phyloP scores from a whole-genome alignment of 2,797 vertebrate genomes.

The Helicolenus hilgendorfi region DNA sequence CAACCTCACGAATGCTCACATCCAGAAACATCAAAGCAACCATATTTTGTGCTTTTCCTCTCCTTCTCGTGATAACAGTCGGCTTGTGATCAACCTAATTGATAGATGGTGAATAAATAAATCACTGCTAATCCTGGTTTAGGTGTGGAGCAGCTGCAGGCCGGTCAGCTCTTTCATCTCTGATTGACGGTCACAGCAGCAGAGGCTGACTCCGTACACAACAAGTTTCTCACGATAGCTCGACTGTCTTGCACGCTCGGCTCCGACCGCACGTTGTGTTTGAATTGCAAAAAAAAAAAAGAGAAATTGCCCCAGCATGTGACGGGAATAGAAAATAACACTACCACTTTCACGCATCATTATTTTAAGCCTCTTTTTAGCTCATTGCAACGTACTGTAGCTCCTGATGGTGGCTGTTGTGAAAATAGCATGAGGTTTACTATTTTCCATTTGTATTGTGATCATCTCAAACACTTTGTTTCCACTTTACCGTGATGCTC shows the following conservation, averaged over 20 bases:
- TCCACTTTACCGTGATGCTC: background rate
- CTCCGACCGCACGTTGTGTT: background rate
- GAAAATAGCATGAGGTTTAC: background rate
- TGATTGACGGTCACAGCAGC: conserved; percentile 36
- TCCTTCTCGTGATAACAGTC: background rate
- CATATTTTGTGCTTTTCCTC: background rate
- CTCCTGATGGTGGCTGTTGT: conserved; percentile 9
- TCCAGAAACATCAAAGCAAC: conserved; percentile 1
- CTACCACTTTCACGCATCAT: conserved; percentile 65
- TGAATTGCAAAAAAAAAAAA: conserved; percentile 4
- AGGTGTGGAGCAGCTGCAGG: conserved; percentile 28
- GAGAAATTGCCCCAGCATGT: background rate
- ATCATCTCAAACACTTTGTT: conserved; percentile 5
- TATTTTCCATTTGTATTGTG: conserved; percentile 4
- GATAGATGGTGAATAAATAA: background rate
- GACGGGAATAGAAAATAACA: conserved; percentile 38
- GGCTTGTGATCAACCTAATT: background rate
- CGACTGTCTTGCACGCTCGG: background rate
- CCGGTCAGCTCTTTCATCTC: conserved; percentile 30
- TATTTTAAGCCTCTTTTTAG: conserved; percentile 67
- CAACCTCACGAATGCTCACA: background rate
- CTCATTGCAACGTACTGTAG: background rate
- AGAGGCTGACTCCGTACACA: background rate
- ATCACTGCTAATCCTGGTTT: conserved; percentile 5
- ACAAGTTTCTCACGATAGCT: conserved; percentile 14